Conservation (phyloP, 2,113 vertebrate species). For the Monarcha castaneiventris region DNA sequence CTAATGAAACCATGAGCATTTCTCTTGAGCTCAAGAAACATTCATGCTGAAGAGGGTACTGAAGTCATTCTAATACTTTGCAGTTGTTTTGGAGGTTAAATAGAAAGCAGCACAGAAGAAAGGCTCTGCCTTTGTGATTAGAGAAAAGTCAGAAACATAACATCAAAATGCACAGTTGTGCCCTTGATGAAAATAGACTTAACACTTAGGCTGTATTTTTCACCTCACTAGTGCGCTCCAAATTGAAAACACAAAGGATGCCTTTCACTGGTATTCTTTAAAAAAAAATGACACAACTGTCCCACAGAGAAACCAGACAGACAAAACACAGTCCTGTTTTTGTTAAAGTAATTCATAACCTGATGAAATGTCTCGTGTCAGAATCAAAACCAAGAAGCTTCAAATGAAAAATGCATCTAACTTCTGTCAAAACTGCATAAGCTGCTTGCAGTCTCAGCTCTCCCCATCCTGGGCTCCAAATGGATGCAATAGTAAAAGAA, state of each 20-base stretch:
- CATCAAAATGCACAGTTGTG: conserved; percentile 22
- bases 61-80: conserved; percentile 36
- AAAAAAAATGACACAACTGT: neutral
- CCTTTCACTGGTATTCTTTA: neutral
- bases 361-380: conserved; percentile 8
- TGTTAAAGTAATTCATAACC: conserved; percentile 29
- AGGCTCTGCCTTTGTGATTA: conserved; percentile 4
- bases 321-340: neutral
- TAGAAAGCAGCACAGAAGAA: neutral
- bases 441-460: neutral
- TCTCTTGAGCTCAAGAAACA: conserved; percentile 5
- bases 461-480: neutral
- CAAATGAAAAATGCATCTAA: neutral
- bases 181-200: neutral
- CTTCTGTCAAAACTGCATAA: neutral
- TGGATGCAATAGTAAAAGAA: neutral
- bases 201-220: conserved; percentile 7
- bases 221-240: neutral
- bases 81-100: conserved; percentile 37
- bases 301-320: neutral
- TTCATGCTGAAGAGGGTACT: neutral
- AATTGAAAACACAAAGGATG: conserved; percentile 23
- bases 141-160: conserved; percentile 11
- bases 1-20: neutral
- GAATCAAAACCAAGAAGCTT: neutral